Base-by-base conservation (phyloP, 2,797 vertebrate species). In the Phalloptychus januarius region DNA sequence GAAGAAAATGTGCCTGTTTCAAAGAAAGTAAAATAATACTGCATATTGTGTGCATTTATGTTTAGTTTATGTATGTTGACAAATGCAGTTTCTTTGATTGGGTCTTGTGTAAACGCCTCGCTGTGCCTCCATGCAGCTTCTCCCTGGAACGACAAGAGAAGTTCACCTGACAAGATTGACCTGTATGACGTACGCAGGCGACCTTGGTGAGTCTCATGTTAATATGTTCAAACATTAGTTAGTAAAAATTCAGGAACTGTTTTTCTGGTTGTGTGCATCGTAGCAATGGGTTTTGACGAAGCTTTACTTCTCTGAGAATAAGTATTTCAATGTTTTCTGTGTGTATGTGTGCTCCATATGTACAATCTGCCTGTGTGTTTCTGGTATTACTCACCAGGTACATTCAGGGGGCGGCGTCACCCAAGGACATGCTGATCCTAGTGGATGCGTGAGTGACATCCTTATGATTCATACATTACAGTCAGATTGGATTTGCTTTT, bases 371-470 rank as follows among this genome's bases (percentile, higher is more conserved):
- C 44, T 83, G 45, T 85, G 54, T 83, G 52, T 83, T 69, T 85
- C 25, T 87, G 70, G 85, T 48, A 31, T 91, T 89, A 78, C 88
- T 96, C 90, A 86, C 71, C 91, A 99, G 98, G 98, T 99, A 99
- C 83, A 99, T 99, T 79, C 98, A 99, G 92, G 98, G 98, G 83
- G 98, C 98, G 54, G 97, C 98, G 23, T 99, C 98, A 77, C 98
- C 98, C 76, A 99, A 99, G 94, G 97, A 99, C 88, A 99, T 99
- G 98, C 96, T 99, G 81, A 99, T 99, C 89, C 94, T 99, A 87
- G 98, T 99, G 86, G 98, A 99, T 78, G 98, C 97, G 98, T 99
- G 94, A 98, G 98, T 96, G 88, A 90, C 75, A 69, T 83, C 89
- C 78, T 83, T 82, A 10, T 91, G 86, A 91, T 87, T 94, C 87